Base-by-base conservation (phyloP, 2,113 vertebrate genomes). In the Chlorodrepanis virens region DNA sequence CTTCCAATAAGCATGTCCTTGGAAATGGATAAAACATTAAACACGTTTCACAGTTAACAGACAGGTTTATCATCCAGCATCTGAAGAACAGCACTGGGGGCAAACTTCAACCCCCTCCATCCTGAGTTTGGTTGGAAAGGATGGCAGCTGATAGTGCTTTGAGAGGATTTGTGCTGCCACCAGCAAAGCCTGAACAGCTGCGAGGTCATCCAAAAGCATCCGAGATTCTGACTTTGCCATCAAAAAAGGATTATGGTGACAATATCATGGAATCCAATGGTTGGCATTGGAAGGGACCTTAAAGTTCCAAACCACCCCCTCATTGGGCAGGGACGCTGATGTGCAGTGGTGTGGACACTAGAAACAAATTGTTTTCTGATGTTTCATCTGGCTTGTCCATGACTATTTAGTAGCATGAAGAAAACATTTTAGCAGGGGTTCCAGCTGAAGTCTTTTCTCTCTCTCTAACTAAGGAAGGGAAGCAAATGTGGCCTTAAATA, bases 221-320 rank as follows among this genome's bases (percentile, higher is more conserved):
- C 24, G 5, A 59, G 13, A 35, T 20, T 70, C 64, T 1, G 11
- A 6, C 0, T 92, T 87, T 82, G 61, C 60, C 56, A 71, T n/a
- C 52, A 50, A 60, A 90, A 35, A 20, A 42, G 59, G 27, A 45
- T 63, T n/a, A 27, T 4, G 5, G 42, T 39, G 16, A 19, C 33
- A 75, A n/a, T 47, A 23, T 47, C 14, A 31, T 27, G 4, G 40
- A 76, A 54, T 40, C 39, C 31, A 61, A 29, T 1, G 6, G 13
- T 0, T 68, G 63, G 20, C 24, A 12, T 40, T 35, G 47, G n/a
- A 68, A 89, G 3, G 17, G 63, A 49, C 35, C 40, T 49, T 69
- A 5, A 63, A 69, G 7, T 42, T 61, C 25, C 63, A 54, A 31
- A 4, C 0, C 14, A 6, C 8, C 2, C 3, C 7, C 10, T 24